Evolutionary conservation across 2,888 invertebrate species (phyloP).

Genomic region (Poecilobothrus nobilitatus): DNA sequence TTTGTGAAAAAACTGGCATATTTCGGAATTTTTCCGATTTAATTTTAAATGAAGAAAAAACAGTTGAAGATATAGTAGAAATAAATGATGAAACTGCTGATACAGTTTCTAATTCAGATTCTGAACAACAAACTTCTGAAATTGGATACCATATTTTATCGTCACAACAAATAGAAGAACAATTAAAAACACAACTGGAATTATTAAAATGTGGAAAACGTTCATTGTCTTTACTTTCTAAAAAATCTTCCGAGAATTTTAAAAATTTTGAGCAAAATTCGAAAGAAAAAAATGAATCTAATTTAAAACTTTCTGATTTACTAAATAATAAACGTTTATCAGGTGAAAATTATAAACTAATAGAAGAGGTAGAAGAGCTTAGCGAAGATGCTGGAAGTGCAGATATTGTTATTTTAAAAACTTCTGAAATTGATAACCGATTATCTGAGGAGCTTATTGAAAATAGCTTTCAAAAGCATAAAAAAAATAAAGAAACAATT

Average conservation of each 20-base stretch:
- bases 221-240: constrained; percentile 19
- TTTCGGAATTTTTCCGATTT: not conserved
- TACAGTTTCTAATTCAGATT: not conserved
- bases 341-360: not conserved
- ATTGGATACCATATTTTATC: constrained; percentile 16
- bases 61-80: not conserved
- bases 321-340: not conserved
- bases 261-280: not conserved
- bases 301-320: not conserved
- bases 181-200: constrained; percentile 38
- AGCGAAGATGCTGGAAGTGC: not conserved
- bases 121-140: not conserved
- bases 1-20: not conserved
- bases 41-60: not conserved
- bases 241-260: not conserved
- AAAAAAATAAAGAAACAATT: not conserved
- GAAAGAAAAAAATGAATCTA: not conserved
- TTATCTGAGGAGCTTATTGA: not conserved
- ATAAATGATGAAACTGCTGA: not conserved
- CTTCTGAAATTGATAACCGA: not conserved
- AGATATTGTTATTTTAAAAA: not conserved
- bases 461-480: not conserved
- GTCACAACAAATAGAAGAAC: constrained; percentile 33
- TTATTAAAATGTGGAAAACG: constrained; percentile 34
- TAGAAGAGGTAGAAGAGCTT: not conserved